phyloP scores from a whole-genome alignment of 2,888 invertebrate genomes.

The Spodoptera littoralis region DNA sequence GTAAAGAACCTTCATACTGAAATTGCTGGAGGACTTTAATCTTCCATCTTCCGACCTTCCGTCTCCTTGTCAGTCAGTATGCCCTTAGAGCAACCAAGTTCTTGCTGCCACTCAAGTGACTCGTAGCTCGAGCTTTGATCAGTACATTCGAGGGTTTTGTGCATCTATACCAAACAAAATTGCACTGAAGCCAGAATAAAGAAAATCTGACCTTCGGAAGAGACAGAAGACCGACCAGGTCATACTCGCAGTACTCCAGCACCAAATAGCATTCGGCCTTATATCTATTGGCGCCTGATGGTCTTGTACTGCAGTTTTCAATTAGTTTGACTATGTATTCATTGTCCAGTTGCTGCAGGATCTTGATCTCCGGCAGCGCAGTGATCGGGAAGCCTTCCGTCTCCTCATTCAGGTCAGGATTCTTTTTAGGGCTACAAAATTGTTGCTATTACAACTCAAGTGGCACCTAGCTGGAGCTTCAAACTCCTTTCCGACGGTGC shows the following conservation, averaged over 20 bases:
- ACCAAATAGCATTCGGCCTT: constrained; percentile 97
- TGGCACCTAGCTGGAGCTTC: constrained; percentile 90
- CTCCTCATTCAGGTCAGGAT: constrained; percentile 99
- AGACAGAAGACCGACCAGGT: constrained; percentile 97
- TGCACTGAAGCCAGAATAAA: constrained; percentile 98
- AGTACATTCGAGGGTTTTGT: constrained; percentile 99
- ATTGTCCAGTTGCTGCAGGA: constrained; percentile 97
- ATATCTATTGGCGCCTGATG: constrained; percentile 92
- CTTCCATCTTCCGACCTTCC: no score
- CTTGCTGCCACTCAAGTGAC: no score
- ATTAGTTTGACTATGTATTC: constrained; percentile 99
- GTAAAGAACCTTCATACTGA: no score
- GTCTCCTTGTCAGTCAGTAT: no score
- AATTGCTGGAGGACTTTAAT: no score
- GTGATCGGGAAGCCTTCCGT: constrained; percentile 99
- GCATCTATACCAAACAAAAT: constrained; percentile 97
- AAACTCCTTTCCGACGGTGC: no score
- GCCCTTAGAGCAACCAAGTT: no score
- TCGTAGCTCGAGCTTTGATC: constrained; percentile 86
- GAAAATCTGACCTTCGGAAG: constrained; percentile 98
- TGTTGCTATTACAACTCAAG: constrained; percentile 69
- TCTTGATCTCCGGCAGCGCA: constrained; percentile 98
- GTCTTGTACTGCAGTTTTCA: constrained; percentile 98
- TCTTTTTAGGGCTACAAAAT: constrained; percentile 96
- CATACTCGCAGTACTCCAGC: constrained; percentile 99